Evolutionary conservation across 2,113 vertebrate genomes (phyloP), one percentile per base, ranked within the genome.

Genomic region (Synchiropus splendidus): DNA sequence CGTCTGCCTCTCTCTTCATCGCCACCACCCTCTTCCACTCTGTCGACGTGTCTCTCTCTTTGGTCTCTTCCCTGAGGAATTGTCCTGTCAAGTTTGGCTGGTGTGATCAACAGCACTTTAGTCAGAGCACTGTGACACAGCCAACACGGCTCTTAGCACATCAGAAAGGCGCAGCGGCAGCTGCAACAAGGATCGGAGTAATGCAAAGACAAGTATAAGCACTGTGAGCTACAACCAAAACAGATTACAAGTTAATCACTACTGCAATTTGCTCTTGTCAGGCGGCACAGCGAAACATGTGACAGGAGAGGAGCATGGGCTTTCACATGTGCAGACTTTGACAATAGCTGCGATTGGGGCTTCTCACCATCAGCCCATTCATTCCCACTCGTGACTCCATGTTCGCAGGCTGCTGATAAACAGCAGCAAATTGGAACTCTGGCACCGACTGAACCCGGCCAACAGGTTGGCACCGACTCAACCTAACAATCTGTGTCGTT

Each of bases 31-130:
- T 2, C 12, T 27, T 15, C 3, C 14, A 39, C 31, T 35, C 16
- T 31, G 10, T 27, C 12, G 14, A 10, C 10, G 12, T 11, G 8
- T 21, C 30, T 21, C 18, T 10, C 30, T 6, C 16, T n/a, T n/a
- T n/a, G 21, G 21, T 27, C 18, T 21, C 31, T 16, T 64, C 58
- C 52, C 39, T 18, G 62, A 71, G 58, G 61, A 73, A 70, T 70
- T 49, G 57, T 53, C 46, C 39, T 77, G 74, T 72, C 68, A 64
- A 39, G 41, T 58, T 42, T 44, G 49, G 45, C 57, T 34, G 37
- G 42, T 61, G 54, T 67, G 51, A 68, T 76, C 72, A 77, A 52
- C 55, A 48, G 51, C 64, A 70, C 70, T 74, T 74, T 61, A 58
- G 54, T 54, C 45, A 62, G 53, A 53, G 54, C 48, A 30, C 8